These are phyloP conservation scores for Ormia ochracea DNA, from an alignment of 2,888 invertebrate species.

Conservation along the genomic window DNA sequence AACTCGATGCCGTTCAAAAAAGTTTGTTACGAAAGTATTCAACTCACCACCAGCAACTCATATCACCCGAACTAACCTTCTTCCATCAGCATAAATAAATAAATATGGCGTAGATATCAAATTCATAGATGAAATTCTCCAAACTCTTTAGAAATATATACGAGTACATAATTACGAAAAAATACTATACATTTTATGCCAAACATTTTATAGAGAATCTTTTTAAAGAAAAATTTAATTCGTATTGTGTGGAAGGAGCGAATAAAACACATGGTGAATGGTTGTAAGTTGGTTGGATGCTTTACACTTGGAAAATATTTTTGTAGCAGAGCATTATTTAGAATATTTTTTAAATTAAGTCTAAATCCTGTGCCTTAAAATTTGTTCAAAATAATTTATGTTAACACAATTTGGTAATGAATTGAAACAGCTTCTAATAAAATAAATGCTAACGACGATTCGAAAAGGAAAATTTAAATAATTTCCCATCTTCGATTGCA, in stretches of 20 bases:
- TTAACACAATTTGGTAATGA: no score
- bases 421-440: no score
- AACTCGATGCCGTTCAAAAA: slow-evolving; percentile 52
- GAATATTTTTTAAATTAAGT: no score
- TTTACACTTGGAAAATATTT: background rate
- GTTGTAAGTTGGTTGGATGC: background rate
- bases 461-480: no score
- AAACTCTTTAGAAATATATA: slow-evolving; percentile 11
- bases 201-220: slow-evolving; percentile 31
- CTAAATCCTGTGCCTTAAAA: no score
- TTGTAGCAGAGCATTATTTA: no score
- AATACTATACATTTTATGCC: background rate
- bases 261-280: slow-evolving; percentile 26
- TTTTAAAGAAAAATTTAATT: slow-evolving; percentile 34
- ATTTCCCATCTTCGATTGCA: no score
- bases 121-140: slow-evolving; percentile 10
- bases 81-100: background rate
- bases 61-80: background rate
- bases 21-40: slow-evolving; percentile 27
- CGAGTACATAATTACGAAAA: no score
- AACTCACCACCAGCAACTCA: background rate
- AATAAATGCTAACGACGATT: no score
- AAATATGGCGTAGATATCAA: slow-evolving; percentile 23
- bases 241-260: slow-evolving; percentile 11
- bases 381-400: no score